phyloP scores from a whole-genome alignment of 2,797 vertebrate genomes.

The Paguma larvata region DNA sequence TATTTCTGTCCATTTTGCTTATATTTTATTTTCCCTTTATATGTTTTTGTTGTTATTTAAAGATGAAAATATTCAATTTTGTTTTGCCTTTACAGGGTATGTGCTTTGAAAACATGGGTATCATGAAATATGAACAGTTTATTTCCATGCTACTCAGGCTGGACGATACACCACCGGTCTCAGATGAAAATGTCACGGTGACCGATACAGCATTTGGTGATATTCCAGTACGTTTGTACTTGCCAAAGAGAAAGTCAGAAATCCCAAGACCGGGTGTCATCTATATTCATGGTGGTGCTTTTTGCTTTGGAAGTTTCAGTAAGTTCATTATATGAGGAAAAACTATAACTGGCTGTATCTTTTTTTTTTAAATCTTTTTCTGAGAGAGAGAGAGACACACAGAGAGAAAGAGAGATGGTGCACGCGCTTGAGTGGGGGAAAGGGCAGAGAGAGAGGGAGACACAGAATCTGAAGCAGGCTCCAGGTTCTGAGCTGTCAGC shows the following conservation, averaged over 20 bases:
- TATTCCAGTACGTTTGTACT: constrained; percentile 91
- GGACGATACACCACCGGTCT: constrained; percentile 79
- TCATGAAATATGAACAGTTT: constrained; percentile 56
- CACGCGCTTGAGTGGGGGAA: too few species aligned
- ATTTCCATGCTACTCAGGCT: fast-evolving
- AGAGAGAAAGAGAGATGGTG: too few species aligned
- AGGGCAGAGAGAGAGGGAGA: too few species aligned
- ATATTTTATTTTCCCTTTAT: background rate
- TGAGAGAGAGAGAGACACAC: too few species aligned
- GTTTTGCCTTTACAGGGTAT: constrained; percentile 49
- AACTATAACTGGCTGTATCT: background rate
- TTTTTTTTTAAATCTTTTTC: too few species aligned
- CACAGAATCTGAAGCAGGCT: too few species aligned
- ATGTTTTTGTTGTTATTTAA: background rate
- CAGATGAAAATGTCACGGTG: constrained; percentile 90
- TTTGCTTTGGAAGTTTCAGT: constrained; percentile 92
- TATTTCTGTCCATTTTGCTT: background rate
- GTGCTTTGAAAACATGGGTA: constrained; percentile 57
- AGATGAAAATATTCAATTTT: background rate
- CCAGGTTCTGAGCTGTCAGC: too few species aligned
- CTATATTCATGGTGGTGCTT: constrained; percentile 92
- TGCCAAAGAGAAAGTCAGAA: constrained; percentile 86
- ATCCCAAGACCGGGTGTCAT: constrained; percentile 89
- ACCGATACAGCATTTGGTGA: constrained; percentile 90
- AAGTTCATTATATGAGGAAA: constrained; percentile 82